These are phyloP conservation scores for Globia sparganii DNA, from an alignment of 2,888 invertebrate species.

Conservation along the genomic window DNA sequence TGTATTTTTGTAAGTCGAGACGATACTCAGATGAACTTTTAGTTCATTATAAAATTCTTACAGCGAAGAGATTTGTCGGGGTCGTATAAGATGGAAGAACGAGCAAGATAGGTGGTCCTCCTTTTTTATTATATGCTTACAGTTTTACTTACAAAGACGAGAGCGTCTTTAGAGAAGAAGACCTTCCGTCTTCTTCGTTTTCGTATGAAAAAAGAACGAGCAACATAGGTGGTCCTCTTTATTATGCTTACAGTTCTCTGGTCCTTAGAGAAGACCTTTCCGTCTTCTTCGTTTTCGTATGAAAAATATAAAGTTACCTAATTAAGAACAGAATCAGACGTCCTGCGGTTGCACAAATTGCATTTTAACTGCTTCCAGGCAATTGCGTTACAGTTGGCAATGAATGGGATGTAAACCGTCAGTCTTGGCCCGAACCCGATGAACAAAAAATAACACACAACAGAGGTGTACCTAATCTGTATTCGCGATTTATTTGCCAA, in stretches of 20 bases:
- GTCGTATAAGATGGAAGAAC: background rate
- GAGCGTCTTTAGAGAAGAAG: background rate
- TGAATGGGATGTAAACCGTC: background rate
- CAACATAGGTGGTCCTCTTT: background rate
- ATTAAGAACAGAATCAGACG: background rate
- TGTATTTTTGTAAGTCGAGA: background rate
- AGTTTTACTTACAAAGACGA: no score
- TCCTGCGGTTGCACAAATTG: background rate
- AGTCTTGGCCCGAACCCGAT: no score
- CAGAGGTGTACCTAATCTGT: no score
- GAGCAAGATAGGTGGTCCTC: background rate
- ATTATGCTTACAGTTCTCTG: background rate
- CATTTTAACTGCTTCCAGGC: background rate
- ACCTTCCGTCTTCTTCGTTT: background rate
- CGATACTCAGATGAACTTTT: background rate
- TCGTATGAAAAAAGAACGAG: background rate
- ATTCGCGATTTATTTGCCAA: no score
- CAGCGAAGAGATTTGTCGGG: background rate
- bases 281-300: background rate
- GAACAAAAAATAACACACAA: no score
- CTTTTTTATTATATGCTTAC: background rate
- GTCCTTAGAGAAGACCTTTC: background rate
- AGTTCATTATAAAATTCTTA: constrained; percentile 1
- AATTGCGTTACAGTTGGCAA: background rate
- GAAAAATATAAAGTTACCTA: background rate